Evolutionary conservation across 2,888 invertebrate genomes (phyloP).

Genomic region (Clusia tigrina): DNA sequence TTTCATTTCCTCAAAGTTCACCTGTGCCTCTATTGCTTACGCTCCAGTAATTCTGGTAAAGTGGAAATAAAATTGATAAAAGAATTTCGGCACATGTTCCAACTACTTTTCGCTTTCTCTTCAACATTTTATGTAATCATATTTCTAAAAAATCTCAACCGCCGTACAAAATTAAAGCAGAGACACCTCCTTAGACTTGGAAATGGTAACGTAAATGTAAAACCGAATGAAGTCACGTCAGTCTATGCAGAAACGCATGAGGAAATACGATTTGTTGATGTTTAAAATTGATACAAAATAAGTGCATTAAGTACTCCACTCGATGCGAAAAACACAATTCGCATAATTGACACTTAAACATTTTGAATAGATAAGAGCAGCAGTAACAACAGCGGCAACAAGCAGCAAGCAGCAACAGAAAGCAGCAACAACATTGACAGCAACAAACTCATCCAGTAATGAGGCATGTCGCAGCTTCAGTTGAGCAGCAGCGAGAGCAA

Average conservation of each 20-base stretch:
- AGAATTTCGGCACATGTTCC: too few relatives aligned
- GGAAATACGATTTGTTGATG: not conserved
- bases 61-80: too few relatives aligned
- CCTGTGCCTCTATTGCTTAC: too few relatives aligned
- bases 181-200: too few relatives aligned
- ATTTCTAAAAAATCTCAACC: too few relatives aligned
- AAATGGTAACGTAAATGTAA: too few relatives aligned
- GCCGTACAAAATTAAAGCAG: too few relatives aligned
- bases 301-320: not conserved
- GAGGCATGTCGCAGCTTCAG: not conserved
- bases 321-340: not conserved
- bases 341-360: slow-evolving; percentile 19
- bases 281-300: not conserved
- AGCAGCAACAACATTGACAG: slow-evolving; percentile 12
- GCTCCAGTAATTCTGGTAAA: too few relatives aligned
- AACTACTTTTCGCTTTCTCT: too few relatives aligned
- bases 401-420: slow-evolving; percentile 18
- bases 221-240: too few relatives aligned
- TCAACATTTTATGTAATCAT: too few relatives aligned
- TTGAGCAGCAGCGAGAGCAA: not conserved
- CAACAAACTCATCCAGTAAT: slow-evolving; percentile 12
- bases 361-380: not conserved
- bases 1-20: too few relatives aligned
- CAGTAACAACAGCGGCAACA: slow-evolving; percentile 21
- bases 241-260: not conserved